phyloP scores from a whole-genome alignment of 2,797 vertebrate species.

The Cyprinodon diabolis region DNA sequence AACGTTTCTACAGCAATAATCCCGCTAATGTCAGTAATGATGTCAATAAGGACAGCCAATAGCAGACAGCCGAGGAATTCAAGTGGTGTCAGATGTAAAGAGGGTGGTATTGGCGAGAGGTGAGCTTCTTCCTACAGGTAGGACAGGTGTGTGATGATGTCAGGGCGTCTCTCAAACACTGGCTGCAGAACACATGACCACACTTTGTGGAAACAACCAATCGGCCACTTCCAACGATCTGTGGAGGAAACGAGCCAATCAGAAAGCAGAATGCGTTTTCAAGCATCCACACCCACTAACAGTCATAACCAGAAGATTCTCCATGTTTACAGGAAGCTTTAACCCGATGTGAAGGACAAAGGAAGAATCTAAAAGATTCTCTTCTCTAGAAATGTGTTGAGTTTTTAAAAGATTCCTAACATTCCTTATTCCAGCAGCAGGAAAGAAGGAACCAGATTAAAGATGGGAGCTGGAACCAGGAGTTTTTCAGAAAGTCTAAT shows the following conservation, averaged over 20 bases:
- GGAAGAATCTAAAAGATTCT: not conserved
- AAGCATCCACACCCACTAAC: not conserved
- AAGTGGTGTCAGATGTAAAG: conserved; percentile 86
- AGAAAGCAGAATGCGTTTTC: not conserved
- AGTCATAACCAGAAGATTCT: too few species aligned
- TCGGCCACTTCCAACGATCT: conserved; percentile 91
- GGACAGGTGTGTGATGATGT: conserved; percentile 88
- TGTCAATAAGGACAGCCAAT: conserved; percentile 10
- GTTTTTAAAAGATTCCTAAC: too few species aligned
- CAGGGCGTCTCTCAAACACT: conserved; percentile 92
- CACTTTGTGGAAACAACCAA: conserved; percentile 94
- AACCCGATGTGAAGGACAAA: not conserved
- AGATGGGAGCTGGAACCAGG: too few species aligned
- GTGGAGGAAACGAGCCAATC: conserved; percentile 11
- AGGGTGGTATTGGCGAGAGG: conserved; percentile 91
- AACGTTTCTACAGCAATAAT: conserved; percentile 10
- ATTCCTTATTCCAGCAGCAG: too few species aligned
- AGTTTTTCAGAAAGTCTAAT: too few species aligned
- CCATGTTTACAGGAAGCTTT: not conserved
- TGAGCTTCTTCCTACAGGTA: conserved; percentile 93
- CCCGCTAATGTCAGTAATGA: not conserved
- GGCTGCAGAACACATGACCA: conserved; percentile 96
- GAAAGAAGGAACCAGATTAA: too few species aligned
- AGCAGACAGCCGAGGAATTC: conserved; percentile 19
- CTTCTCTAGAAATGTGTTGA: not conserved